Conservation (phyloP, 2,113 vertebrate species). For the Ochotona curzoniae region DNA sequence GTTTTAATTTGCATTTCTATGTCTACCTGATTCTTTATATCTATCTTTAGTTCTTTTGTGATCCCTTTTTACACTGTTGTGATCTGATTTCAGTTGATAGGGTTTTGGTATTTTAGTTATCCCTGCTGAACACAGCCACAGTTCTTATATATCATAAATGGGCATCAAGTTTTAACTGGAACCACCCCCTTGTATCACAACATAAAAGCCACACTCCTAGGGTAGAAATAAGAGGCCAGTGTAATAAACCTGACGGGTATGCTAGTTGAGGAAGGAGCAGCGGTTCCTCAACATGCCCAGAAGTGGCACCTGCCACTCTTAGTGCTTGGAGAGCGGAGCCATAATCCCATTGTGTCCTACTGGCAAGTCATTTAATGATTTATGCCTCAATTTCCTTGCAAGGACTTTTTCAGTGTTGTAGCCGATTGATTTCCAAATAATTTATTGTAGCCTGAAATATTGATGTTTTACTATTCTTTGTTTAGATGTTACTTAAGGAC, state of each 20-base stretch:
- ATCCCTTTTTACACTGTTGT: constrained; percentile 2
- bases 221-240: not conserved
- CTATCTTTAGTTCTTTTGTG: constrained; percentile 29
- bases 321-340: not conserved
- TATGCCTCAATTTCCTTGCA: not conserved
- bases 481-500: constrained; percentile 35
- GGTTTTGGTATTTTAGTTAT: not conserved
- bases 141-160: not conserved
- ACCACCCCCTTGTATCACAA: constrained; percentile 14
- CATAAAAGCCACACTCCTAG: not conserved
- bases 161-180: not conserved
- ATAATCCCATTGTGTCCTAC: not conserved
- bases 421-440: constrained; percentile 26
- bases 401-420: not conserved
- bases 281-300: not conserved
- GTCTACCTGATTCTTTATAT: not conserved
- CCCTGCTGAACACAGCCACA: not conserved
- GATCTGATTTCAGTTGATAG: not conserved
- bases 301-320: not conserved
- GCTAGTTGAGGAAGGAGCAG: not conserved
- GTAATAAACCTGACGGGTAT: not conserved
- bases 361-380: constrained; percentile 32
- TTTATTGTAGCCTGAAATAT: not conserved
- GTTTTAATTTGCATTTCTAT: constrained; percentile 45
- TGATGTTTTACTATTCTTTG: constrained; percentile 26